These are phyloP conservation scores for Catostomus latipinnis DNA, from an alignment of 2,797 vertebrate genomes.

Conservation along the genomic window DNA sequence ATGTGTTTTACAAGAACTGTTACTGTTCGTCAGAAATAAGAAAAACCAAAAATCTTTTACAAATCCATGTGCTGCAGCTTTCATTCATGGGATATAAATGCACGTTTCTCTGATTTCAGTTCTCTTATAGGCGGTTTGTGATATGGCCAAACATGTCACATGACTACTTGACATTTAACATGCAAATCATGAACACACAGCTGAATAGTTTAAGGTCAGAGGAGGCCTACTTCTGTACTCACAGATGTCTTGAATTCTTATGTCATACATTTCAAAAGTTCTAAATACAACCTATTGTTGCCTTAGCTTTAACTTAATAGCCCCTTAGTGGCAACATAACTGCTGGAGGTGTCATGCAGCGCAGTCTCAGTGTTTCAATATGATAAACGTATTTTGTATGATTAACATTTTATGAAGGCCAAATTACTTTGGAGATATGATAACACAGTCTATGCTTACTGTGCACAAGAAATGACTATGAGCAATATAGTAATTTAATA, in stretches of 20 bases:
- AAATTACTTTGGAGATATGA: background rate
- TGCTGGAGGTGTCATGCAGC: background rate
- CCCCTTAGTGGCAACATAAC: background rate
- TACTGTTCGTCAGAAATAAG: background rate
- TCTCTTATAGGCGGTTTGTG: background rate
- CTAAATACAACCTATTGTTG: background rate
- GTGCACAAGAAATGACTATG: background rate
- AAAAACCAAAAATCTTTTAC: too few relatives aligned
- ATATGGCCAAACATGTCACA: conserved; percentile 3
- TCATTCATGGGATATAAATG: background rate
- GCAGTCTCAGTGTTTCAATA: background rate
- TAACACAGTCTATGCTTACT: background rate
- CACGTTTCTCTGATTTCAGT: background rate
- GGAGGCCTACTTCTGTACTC: too few relatives aligned
- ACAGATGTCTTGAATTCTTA: too few relatives aligned
- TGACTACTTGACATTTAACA: conserved; percentile 3
- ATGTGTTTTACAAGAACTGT: background rate
- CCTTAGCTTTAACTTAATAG: background rate
- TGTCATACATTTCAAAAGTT: too few relatives aligned
- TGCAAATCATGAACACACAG: background rate
- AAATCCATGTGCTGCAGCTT: background rate
- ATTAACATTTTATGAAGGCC: background rate
- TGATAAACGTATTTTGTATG: background rate
- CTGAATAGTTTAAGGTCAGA: too few relatives aligned
- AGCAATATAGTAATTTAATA: background rate